These are phyloP conservation scores for Dermatemys mawii DNA, from an alignment of 2,113 vertebrate species.

Conservation along the genomic window DNA sequence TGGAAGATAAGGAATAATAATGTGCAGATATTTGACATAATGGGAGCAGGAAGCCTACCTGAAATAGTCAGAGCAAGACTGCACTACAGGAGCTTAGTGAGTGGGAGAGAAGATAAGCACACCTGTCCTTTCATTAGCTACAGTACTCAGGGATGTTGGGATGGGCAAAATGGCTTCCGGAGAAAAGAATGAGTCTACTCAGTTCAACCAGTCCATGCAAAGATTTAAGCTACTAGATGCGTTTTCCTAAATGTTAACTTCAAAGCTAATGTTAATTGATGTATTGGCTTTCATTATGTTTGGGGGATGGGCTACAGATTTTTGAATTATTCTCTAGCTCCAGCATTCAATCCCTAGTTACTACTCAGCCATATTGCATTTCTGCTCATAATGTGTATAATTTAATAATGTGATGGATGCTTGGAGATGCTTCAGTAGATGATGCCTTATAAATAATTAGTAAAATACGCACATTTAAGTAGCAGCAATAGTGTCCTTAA, in stretches of 20 bases:
- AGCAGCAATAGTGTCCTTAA: not conserved
- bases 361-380: not conserved
- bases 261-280: not conserved
- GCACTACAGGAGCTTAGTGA: not conserved
- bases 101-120: constrained; percentile 23
- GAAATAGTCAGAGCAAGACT: constrained; percentile 38
- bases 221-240: not conserved
- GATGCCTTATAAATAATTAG: not conserved
- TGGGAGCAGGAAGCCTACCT: not conserved
- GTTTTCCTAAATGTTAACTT: not conserved
- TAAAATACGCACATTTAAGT: not conserved
- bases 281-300: not conserved
- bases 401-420: not conserved
- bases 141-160: not conserved
- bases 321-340: not conserved
- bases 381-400: not conserved
- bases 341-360: not conserved
- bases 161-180: not conserved
- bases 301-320: not conserved
- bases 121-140: not conserved
- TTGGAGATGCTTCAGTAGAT: not conserved
- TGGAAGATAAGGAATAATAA: constrained; percentile 29
- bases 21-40: not conserved
- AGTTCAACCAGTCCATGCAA: not conserved
- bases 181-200: not conserved